Percentiles rank a stretch among this genome's conserved stretches.
Evolutionary conservation across 2,113 vertebrate species (phyloP).

Genomic region (Indicator indicator): DNA sequence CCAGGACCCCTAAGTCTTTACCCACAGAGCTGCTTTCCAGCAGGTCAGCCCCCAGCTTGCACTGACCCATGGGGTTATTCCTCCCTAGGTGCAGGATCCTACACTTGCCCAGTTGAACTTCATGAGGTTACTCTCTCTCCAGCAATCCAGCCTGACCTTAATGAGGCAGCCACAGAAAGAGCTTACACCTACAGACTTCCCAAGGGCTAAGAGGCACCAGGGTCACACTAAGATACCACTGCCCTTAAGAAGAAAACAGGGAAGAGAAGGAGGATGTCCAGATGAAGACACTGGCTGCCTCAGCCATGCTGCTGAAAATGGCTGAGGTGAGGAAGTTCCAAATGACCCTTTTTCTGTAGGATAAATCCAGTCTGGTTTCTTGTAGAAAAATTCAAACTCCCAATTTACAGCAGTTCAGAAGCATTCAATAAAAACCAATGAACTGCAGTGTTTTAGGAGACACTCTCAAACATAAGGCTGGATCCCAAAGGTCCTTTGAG

Average conservation of each 20-base stretch:
- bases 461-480: not conserved
- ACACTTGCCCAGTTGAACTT: too few species aligned
- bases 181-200: not conserved
- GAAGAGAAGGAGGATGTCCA: not conserved
- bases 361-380: not conserved
- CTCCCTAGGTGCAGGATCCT: too few species aligned
- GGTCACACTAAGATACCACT: fast-evolving
- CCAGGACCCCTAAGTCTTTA: too few species aligned
- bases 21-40: too few species aligned
- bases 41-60: too few species aligned
- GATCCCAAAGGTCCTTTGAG: not conserved
- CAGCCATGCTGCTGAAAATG: not conserved
- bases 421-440: not conserved
- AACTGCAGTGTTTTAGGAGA: not conserved
- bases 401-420: not conserved
- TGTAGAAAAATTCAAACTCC: not conserved
- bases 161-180: not conserved
- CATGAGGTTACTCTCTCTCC: not conserved
- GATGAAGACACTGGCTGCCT: not conserved
- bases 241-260: not conserved
- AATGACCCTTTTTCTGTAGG: not conserved
- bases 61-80: too few species aligned
- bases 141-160: not conserved
- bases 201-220: not conserved
- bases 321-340: not conserved